phyloP scores from a whole-genome alignment of 2,888 invertebrate genomes.

The Catocala fraxini region DNA sequence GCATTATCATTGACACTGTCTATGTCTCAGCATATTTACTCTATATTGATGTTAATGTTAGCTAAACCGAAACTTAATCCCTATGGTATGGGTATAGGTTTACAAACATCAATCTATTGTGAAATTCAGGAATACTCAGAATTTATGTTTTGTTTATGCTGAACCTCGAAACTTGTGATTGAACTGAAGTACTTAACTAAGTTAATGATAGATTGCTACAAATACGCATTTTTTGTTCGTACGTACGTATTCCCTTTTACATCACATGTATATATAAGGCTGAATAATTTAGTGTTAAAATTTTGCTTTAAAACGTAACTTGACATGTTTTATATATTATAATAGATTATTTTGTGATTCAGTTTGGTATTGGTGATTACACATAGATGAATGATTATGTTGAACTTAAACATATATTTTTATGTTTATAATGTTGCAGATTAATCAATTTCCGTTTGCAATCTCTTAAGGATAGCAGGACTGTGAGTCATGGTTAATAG shows the following conservation, averaged over 20 bases:
- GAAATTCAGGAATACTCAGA: conserved; percentile 53
- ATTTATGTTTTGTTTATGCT: conserved; percentile 43
- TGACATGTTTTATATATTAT: conserved; percentile 23
- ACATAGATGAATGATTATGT: conserved; percentile 17
- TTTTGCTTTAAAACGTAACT: conserved; percentile 57
- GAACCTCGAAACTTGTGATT: conserved; percentile 67
- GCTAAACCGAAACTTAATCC: conserved; percentile 5
- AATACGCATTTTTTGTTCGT: conserved; percentile 55
- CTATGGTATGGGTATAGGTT: not conserved
- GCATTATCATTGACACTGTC: conserved; percentile 31
- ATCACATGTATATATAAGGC: conserved; percentile 78
- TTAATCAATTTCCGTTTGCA: not conserved
- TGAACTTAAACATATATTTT: conserved; percentile 14
- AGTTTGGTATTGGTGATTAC: conserved; percentile 26
- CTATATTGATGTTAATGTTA: conserved; percentile 12
- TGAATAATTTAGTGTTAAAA: conserved; percentile 67
- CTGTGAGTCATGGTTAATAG: not conserved
- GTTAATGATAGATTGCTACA: conserved; percentile 56
- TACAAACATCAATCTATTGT: conserved; percentile 17
- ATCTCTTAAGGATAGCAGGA: not conserved
- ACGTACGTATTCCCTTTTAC: conserved; percentile 62
- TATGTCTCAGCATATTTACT: conserved; percentile 11
- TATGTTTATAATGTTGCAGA: not conserved
- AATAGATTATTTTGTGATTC: conserved; percentile 31
- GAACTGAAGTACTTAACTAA: conserved; percentile 77